Conservation (phyloP, 2,888 invertebrate species). For the Hypomecis punctinalis region DNA sequence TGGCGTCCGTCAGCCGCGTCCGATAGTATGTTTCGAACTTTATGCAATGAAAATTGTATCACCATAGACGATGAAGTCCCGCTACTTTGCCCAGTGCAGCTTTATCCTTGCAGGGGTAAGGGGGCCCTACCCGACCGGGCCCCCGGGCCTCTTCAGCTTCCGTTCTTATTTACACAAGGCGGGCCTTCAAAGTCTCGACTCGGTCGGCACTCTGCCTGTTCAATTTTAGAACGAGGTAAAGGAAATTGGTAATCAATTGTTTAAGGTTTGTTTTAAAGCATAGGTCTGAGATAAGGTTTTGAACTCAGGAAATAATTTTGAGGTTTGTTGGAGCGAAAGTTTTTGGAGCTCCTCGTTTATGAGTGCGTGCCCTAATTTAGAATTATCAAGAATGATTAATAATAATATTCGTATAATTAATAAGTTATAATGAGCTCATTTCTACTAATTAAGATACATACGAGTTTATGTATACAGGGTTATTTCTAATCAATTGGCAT, state of each 20-base stretch:
- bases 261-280: constrained; percentile 37
- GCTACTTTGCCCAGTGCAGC: background rate
- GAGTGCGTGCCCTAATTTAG: constrained; percentile 53
- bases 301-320: constrained; percentile 15
- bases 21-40: too few relatives aligned
- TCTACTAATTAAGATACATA: background rate
- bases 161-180: constrained; percentile 74
- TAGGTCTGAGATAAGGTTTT: constrained; percentile 31
- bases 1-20: too few relatives aligned
- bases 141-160: constrained; percentile 52
- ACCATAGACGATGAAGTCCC: background rate
- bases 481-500: too few relatives aligned
- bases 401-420: constrained; percentile 14
- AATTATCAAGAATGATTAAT: constrained; percentile 64
- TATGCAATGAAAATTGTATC: too few relatives aligned
- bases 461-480: too few relatives aligned
- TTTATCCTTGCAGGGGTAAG: constrained; percentile 30
- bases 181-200: constrained; percentile 70
- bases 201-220: constrained; percentile 60
- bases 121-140: constrained; percentile 35
- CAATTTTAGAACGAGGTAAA: constrained; percentile 53
- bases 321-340: constrained; percentile 1
- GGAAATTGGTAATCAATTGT: constrained; percentile 49
- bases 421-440: background rate
- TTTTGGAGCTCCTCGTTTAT: background rate